These are phyloP conservation scores for Lethenteron camtschaticum DNA, from an alignment of 2,113 vertebrate genomes.

Conservation along the genomic window DNA sequence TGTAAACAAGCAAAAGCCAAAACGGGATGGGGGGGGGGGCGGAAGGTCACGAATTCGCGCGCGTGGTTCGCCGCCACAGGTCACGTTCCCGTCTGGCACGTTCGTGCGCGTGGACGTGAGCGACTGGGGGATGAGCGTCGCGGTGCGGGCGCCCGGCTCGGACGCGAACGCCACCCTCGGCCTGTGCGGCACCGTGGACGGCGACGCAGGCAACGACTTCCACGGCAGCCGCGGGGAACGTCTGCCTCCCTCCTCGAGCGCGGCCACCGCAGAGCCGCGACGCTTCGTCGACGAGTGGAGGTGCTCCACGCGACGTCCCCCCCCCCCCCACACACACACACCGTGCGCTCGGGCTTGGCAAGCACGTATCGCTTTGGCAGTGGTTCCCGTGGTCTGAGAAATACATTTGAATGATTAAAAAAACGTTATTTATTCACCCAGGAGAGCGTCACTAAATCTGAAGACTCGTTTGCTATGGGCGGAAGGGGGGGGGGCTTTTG, in stretches of 20 bases:
- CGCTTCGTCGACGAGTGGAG: conserved; percentile 32
- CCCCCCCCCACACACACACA: too few relatives aligned
- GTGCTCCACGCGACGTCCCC: conserved; percentile 11
- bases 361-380: too few relatives aligned
- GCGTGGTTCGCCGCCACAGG: conserved; percentile 13
- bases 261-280: conserved; percentile 14
- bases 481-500: too few relatives aligned
- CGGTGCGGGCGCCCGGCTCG: conserved; percentile 18
- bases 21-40: too few relatives aligned
- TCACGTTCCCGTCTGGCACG: conserved; percentile 36
- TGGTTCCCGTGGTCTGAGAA: too few relatives aligned
- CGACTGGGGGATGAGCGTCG: conserved; percentile 34
- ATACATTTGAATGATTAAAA: too few relatives aligned
- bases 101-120: conserved; percentile 28
- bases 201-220: conserved; percentile 30
- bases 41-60: too few relatives aligned
- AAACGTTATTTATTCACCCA: too few relatives aligned
- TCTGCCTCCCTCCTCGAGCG: conserved; percentile 8
- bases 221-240: conserved; percentile 11
- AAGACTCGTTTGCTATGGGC: too few relatives aligned
- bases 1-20: too few relatives aligned
- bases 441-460: too few relatives aligned
- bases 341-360: too few relatives aligned
- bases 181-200: conserved; percentile 30
- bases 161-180: conserved; percentile 30